Evolutionary conservation across 2,888 invertebrate species (phyloP), one percentile per base, ranked within the genome.

Genomic region (Leptinotarsa tumamoca): DNA sequence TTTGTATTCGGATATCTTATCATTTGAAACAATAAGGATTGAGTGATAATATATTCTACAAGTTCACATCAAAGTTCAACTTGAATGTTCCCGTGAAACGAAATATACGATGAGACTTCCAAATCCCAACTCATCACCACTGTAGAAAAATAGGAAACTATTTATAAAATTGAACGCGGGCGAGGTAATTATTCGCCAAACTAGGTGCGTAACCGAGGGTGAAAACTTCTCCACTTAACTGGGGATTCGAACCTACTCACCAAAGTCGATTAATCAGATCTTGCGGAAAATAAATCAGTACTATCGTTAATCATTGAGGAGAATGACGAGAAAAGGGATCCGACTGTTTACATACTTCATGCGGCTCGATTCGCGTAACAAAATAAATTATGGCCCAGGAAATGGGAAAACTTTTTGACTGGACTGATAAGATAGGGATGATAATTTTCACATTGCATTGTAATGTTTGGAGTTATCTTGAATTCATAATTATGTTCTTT

Each of bases 271-370:
- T 80, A 79, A 80, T 80, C 79, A 79, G 76, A 74, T 78, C 67
- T 54, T 74, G 79, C 72, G 75, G 77, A 78, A 80, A 80, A 86
- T 86, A 86, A 87, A 86, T 86, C 86, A 86, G 84, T 81, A 76
- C 68, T 81, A 82, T 86, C 86, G 85, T 87, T 87, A 87, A 87
- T 87, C 86, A 86, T 82, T 81, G 76, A 75, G 80, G 79, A 79
- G 77, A 77, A 78, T 78, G 73, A 58, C 58, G 68, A 54, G 52
- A 54, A 23, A 17, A 27, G 51, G 68, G 68, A 21, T 27, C 54
- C 80, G 79, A 84, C 83, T 83, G 82, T 83, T 84, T 83, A 81
- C 83, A 80, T 63, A 75, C 73, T 79, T 79, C 72, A 74, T 73
- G 74, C 66, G 69, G 70, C 73, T 52, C 77, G 76, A 76, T 75